Evolutionary conservation across 2,113 vertebrate genomes (phyloP), one percentile per base, ranked within the genome.

Genomic region (Pleuronectes platessa): DNA sequence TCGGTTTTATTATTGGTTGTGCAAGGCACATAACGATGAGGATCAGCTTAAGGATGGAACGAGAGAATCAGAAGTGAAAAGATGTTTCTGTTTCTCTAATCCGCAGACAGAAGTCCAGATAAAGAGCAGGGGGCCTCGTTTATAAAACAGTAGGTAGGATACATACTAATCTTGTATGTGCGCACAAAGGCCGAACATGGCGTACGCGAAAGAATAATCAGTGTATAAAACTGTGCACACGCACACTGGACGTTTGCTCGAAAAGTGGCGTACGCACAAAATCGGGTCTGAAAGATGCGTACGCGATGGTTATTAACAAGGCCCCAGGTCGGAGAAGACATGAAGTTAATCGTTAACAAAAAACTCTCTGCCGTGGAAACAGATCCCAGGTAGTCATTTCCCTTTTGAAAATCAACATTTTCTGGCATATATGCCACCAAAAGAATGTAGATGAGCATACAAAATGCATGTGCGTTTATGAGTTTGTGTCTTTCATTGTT

Each of bases 21-120:
- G 83, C 75, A 91, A 92, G 92, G 92, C 90, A 92, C 87, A 85
- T 72, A 82, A 90, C 73, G 80, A 93, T 86, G 88, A 84, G 55
- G 17, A 76, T 68, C 27, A 60, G 68, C 53, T 76, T 54, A 64
- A 70, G 45, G 68, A 84, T 68, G 74, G 53, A 76, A 68, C 42
- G 59, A 40, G 8, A 78, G 31, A 81, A 89, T 79, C n/a, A 60
- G 79, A 76, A 68, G 55, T 35, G 21, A 79, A 76, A 9, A 68
- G 26, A 27, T 17, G 20, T 71, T 65, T 68, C 54, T 31, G 27
- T 40, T 56, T 85, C 61, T 60, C 31, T 62, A 61, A 71, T 55
- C 18, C 49, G 42, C 47, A 82, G 62, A 53, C 26, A 75, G 31
- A 31, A 31, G 68, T 72, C 10, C 54, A 71, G 40, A 66, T 23